Evolutionary conservation across 2,888 invertebrate genomes (phyloP).

Genomic region (Anticlea derivata): DNA sequence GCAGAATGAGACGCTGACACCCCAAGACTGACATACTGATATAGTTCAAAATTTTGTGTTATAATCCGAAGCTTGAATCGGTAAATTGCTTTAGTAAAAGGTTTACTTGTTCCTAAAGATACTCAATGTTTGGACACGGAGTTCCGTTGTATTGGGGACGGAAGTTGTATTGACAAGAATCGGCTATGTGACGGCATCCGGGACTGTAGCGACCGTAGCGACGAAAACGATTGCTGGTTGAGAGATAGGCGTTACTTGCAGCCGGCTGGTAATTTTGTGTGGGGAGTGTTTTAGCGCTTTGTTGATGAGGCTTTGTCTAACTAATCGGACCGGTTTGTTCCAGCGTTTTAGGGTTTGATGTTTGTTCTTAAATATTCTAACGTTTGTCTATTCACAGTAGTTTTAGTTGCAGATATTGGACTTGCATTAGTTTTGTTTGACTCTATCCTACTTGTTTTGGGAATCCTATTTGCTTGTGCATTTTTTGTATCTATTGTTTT

Average conservation of each 20-base stretch:
- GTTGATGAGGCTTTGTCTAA: conserved; percentile 34
- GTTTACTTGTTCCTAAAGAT: conserved; percentile 59
- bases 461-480: conserved; percentile 16
- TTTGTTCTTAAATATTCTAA: conserved; percentile 1
- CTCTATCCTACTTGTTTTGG: conserved; percentile 17
- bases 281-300: conserved; percentile 64
- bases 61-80: conserved; percentile 25
- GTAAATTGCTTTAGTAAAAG: conserved; percentile 31
- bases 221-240: conserved; percentile 84
- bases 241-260: conserved; percentile 63
- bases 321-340: conserved; percentile 26
- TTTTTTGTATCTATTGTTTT: conserved; percentile 8
- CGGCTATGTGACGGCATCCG: conserved; percentile 84
- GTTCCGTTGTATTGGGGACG: conserved; percentile 83
- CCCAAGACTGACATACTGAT: neutral
- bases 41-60: too few species aligned
- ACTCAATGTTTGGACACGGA: conserved; percentile 66
- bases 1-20: too few species aligned
- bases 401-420: conserved; percentile 22
- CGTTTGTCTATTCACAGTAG: conserved; percentile 11
- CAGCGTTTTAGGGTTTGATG: conserved; percentile 28
- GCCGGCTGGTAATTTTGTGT: conserved; percentile 49
- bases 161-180: conserved; percentile 83
- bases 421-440: conserved; percentile 3
- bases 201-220: conserved; percentile 86